These are phyloP conservation scores for Lordiphosa fenestrarum DNA, from an alignment of 2,888 invertebrate genomes.

Conservation along the genomic window DNA sequence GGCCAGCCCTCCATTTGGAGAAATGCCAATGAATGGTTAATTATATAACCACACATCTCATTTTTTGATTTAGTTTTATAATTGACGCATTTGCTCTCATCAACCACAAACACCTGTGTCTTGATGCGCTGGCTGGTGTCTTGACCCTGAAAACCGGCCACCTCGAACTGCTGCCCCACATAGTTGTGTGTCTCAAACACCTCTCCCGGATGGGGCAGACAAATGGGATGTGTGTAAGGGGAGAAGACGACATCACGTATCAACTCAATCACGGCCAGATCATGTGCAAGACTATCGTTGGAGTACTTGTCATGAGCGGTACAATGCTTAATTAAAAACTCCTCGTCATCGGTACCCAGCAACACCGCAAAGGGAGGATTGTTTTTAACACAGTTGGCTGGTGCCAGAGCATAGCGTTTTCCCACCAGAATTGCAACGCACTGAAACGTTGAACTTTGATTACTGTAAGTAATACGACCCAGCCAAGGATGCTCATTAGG, in stretches of 20 bases:
- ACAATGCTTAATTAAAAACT: conserved; percentile 10
- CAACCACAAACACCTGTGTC: not conserved
- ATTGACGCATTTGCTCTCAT: not conserved
- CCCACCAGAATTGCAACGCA: conserved; percentile 12
- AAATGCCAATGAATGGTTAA: not conserved
- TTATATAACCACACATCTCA: conserved; percentile 12
- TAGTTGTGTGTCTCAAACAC: not conserved
- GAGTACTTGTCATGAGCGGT: conserved; percentile 7
- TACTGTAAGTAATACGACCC: conserved; percentile 2
- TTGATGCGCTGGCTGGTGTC: conserved; percentile 1
- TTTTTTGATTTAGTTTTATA: not conserved
- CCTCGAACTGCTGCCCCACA: conserved; percentile 5
- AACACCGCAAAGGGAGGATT: conserved; percentile 5
- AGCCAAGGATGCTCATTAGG: conserved; percentile 21
- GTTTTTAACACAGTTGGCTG: conserved; percentile 8
- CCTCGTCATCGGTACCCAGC: conserved; percentile 1
- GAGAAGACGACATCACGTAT: not conserved
- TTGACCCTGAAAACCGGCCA: not conserved
- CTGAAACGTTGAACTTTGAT: not conserved
- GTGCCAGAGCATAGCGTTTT: conserved; percentile 4
- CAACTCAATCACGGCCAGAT: conserved; percentile 13
- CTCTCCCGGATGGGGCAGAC: conserved; percentile 8
- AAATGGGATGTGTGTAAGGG: conserved; percentile 13
- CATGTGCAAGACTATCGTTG: not conserved
- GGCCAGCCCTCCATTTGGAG: not conserved